Conservation (phyloP, 2,113 vertebrate genomes). For the Kryptolebias marmoratus region DNA sequence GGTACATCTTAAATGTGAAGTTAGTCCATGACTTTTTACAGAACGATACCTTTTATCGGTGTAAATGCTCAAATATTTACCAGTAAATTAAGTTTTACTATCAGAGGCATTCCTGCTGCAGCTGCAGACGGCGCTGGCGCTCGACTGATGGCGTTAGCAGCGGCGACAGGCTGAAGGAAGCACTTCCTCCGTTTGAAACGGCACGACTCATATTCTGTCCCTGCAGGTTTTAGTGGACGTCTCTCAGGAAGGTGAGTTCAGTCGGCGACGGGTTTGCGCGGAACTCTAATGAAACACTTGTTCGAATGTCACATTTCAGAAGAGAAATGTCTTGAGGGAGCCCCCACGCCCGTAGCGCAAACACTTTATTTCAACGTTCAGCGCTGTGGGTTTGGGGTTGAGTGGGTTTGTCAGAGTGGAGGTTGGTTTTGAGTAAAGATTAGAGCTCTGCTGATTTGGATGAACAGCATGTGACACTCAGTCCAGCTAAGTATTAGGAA, state of each 20-base stretch:
- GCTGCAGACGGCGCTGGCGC: not conserved
- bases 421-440: not conserved
- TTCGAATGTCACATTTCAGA: conserved; percentile 47
- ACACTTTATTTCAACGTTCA: not conserved
- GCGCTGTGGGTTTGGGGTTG: conserved; percentile 30
- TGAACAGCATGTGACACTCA: not conserved
- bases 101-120: no score
- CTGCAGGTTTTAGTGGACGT: conserved; percentile 42
- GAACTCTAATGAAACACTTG: conserved; percentile 42
- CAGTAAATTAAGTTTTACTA: no score
- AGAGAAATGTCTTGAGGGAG: conserved; percentile 61
- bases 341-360: not conserved
- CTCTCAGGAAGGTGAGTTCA: conserved; percentile 27
- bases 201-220: conserved; percentile 56
- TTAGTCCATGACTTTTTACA: not conserved
- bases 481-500: not conserved
- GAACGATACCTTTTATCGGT: no score
- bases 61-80: no score
- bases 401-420: conserved; percentile 10
- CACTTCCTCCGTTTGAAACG: conserved; percentile 48
- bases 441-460: not conserved
- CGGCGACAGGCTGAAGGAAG: not conserved
- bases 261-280: conserved; percentile 25
- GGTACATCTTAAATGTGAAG: not conserved
- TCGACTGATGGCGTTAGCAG: conserved; percentile 18